phyloP scores from a whole-genome alignment of 2,888 invertebrate species.

The Drosophila kuntzei region DNA sequence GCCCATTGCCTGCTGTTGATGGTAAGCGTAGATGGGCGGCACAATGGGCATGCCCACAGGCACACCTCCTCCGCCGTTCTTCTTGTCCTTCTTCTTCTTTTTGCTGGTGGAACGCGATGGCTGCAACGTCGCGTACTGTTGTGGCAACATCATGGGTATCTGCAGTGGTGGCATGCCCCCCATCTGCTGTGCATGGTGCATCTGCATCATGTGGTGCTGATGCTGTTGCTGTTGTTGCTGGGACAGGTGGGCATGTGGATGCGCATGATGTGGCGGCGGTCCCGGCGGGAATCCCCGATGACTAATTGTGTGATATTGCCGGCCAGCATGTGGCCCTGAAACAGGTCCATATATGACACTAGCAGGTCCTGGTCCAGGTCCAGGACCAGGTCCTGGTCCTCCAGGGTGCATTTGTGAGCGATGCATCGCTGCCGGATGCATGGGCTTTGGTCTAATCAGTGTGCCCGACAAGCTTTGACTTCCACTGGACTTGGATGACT shows the following conservation, averaged over 20 bases:
- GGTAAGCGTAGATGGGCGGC: conserved; percentile 86
- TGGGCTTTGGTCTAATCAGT: conserved; percentile 85
- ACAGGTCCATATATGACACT: conserved; percentile 86
- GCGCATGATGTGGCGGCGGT: conserved; percentile 79
- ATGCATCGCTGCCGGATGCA: conserved; percentile 83
- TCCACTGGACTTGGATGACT: conserved; percentile 83
- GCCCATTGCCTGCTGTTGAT: conserved; percentile 75
- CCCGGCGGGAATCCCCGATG: conserved; percentile 85
- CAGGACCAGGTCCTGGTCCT: conserved; percentile 35
- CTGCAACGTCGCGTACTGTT: conserved; percentile 89
- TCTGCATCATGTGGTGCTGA: conserved; percentile 69
- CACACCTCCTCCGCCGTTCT: conserved; percentile 80
- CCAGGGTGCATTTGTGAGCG: conserved; percentile 69
- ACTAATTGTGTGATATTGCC: conserved; percentile 87
- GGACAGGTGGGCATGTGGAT: conserved; percentile 43
- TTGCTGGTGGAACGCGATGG: conserved; percentile 88
- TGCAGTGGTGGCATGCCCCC: conserved; percentile 84
- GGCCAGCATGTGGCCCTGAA: conserved; percentile 81
- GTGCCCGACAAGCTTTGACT: conserved; percentile 86
- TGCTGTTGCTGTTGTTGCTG: conserved; percentile 76
- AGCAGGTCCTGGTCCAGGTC: conserved; percentile 44
- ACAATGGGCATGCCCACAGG: conserved; percentile 86
- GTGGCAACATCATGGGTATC: conserved; percentile 86
- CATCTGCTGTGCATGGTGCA: conserved; percentile 70
- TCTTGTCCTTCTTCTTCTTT: conserved; percentile 85